Percentiles rank a stretch among this genome's conserved stretches.
These are phyloP conservation scores for Actinia tenebrosa DNA, from an alignment of 64 coral and sea anemone species.

Conservation along the genomic window DNA sequence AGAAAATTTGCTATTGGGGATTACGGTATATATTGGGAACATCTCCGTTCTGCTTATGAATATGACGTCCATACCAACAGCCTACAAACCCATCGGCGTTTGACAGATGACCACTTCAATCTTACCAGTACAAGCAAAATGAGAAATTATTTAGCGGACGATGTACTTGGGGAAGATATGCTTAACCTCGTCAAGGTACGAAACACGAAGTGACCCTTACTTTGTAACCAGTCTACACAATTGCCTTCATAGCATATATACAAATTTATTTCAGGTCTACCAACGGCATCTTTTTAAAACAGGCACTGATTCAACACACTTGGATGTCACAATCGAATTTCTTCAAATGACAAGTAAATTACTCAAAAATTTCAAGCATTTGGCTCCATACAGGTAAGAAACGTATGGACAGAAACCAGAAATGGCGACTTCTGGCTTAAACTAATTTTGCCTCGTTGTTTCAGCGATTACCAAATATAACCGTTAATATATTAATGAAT, in stretches of 20 bases:
- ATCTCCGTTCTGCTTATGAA: not conserved
- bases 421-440: not conserved
- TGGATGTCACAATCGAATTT: not conserved
- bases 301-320: no score
- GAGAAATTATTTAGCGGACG: slow-evolving; percentile 31
- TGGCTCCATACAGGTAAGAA: no score
- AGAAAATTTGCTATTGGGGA: not conserved
- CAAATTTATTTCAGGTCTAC: no score
- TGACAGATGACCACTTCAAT: slow-evolving; percentile 34
- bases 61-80: not conserved
- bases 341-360: not conserved
- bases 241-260: no score
- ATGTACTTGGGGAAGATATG: slow-evolving; percentile 39
- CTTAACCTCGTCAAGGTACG: slow-evolving; percentile 26
- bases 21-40: not conserved
- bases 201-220: no score
- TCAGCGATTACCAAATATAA: no score
- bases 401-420: no score
- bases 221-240: no score
- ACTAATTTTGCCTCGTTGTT: no score
- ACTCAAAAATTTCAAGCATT: not conserved
- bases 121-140: slow-evolving; percentile 26
- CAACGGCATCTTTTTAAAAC: no score
- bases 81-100: not conserved
- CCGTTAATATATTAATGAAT: no score